Base-by-base conservation (phyloP, 1,140 invertebrate species). In the Phortica variegata region DNA sequence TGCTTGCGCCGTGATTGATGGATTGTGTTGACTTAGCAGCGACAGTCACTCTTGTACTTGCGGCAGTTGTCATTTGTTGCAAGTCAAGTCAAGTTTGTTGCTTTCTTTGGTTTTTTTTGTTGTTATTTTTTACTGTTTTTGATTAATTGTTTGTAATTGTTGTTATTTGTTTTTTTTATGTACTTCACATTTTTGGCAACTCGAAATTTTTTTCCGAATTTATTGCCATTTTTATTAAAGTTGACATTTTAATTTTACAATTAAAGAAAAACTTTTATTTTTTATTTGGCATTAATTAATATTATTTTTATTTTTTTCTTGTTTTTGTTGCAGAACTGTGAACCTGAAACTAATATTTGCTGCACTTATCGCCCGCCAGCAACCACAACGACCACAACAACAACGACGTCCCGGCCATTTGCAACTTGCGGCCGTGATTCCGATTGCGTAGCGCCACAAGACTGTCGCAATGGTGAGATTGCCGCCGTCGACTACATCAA, bases 401-500 rank as follows among this genome's bases (percentile, higher is more conserved):
- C 61, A 15, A 50, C 53, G 13, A 60, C 66, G 13, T 49, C 61
- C 12, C 39, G 46, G 16, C 66, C 66, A 10, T 66, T 39, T 9
- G 56, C 39, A 5, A 55, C 51, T 17, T 74, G 72, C 50, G 52
- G 44, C 29, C 41, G 54, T 10, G 56, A 74, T 29, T 61, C 60
- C 16, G 71, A 72, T 34, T 74, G 72, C 51, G 71, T 74, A 15
- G 44, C 68, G 8, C 56, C 68, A 0, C 47, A 65, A 36, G 60
- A 69, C 26, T 74, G 72, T 23, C 58, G 56, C 45, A 69, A 60
- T 44, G 72, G 72, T 12, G 71, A 74, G 60, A 74, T 74, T 44
- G 54, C 49, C 40, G 55, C 65, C 33, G 54, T 61, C 15, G 60
- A 62, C 46, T 72, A 69, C 42, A 50, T 72, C 2, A 65, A 62